Base-by-base conservation (phyloP, 2,888 invertebrate species). In the Lasioglossum pauxillum region DNA sequence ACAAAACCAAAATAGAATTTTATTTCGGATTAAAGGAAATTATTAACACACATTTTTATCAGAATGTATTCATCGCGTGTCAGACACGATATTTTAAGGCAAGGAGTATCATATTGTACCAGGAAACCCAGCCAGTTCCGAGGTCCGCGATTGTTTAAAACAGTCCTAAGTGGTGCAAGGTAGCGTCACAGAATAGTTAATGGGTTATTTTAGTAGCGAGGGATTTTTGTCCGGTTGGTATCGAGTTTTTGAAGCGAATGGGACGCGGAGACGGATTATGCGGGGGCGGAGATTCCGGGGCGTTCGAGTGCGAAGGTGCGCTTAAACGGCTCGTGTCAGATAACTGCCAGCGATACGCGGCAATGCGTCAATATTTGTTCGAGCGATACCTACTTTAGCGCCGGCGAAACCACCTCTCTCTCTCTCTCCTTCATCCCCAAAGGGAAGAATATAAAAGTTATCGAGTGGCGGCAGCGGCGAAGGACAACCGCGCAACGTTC, bases 321-420 rank as follows among this genome's bases (percentile, higher is more conserved):
- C 83, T 87, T 89, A 77, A 82, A 82, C 80, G 69, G 73, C 44
- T 64, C 44, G 75, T 27, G n/a, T 81, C 73, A 31, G 75, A 74
- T 75, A 77, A 74, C 73, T 35, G 38, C 23, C 38, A 41, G n/a
- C 38, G 69, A 72, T 60, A 64, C 31, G 69, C 69, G 72, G 75
- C 64, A 57, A 19, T 35, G 82, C 77, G 88, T 82, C 88, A 85
- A 85, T 85, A 83, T 81, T 83, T 88, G 81, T 88, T 60, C 67
- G 19, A 72, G 7, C 46, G 67, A 78, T 78, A 75, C 49, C 69
- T 57, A 85, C 80, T 83, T 80, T 79, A 23, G 31, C 76, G 46
- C 71, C 19, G 64, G 49, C 78, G 44, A 27, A 60, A 64, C 31
- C 60, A 69, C 35, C 75, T 75, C 2, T 23, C 53, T 23, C 53